Conservation (phyloP, 2,113 vertebrate genomes). For the Dendropsophus ebraccatus region DNA sequence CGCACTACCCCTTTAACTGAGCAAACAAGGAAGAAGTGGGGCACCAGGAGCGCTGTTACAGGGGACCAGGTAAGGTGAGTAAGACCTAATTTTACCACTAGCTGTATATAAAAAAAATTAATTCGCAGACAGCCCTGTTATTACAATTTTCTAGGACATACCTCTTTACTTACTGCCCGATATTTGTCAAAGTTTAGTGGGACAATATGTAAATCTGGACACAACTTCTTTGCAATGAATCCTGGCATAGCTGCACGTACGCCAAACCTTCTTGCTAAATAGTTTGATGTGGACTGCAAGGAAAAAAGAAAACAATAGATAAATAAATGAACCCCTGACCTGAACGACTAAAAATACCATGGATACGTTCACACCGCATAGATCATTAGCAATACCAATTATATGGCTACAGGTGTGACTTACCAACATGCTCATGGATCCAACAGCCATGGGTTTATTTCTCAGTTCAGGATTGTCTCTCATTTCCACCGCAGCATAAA, state of each 20-base stretch:
- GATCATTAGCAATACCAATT: not conserved
- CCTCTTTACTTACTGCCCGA: slow-evolving; percentile 86
- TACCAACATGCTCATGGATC: slow-evolving; percentile 95
- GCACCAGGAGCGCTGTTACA: no score
- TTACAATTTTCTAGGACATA: slow-evolving; percentile 70
- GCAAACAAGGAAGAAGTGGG: no score
- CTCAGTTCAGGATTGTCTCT: slow-evolving; percentile 90
- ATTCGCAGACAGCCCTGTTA: no score
- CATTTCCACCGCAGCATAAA: slow-evolving; percentile 97
- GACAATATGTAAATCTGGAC: slow-evolving; percentile 88
- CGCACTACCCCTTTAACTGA: no score
- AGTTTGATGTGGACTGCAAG: slow-evolving; percentile 93
- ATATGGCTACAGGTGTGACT: slow-evolving; percentile 54
- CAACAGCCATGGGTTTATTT: slow-evolving; percentile 92
- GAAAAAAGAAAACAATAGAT: slow-evolving; percentile 60
- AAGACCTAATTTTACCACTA: no score
- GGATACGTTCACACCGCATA: not conserved
- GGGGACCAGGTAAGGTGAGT: no score
- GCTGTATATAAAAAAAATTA: no score
- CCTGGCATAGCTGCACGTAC: slow-evolving; percentile 97
- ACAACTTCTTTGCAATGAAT: slow-evolving; percentile 96
- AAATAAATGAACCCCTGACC: not conserved
- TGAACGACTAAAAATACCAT: not conserved
- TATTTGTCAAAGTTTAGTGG: slow-evolving; percentile 93
- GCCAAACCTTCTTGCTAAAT: slow-evolving; percentile 91